phyloP scores from a whole-genome alignment of 1,140 invertebrate genomes.

The Grapholita molesta region DNA sequence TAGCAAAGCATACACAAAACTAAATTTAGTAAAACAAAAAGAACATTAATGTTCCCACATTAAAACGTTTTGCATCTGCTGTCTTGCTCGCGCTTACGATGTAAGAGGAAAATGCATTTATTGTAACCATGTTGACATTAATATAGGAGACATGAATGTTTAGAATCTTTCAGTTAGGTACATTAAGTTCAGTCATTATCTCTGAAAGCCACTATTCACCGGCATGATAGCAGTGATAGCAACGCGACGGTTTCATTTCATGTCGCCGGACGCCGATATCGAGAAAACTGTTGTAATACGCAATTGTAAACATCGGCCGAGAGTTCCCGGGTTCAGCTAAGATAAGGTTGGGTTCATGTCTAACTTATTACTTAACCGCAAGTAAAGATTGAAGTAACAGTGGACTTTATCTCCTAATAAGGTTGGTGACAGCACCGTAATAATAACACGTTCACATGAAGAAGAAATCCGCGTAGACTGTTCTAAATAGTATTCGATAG shows the following conservation, averaged over 20 bases:
- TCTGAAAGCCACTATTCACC: neutral
- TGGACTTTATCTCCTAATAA: neutral
- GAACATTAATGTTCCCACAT: no score
- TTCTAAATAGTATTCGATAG: no score
- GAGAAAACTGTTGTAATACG: neutral
- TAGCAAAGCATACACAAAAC: no score
- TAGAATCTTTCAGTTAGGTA: no score
- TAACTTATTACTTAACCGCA: slow-evolving; percentile 28
- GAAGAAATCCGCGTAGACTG: no score
- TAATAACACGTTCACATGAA: no score
- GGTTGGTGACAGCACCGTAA: neutral
- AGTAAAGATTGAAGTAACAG: neutral
- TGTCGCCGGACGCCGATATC: neutral
- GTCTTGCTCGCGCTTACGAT: no score
- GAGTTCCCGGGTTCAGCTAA: neutral
- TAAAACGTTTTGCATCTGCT: no score
- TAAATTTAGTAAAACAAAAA: no score
- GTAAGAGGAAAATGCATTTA: no score
- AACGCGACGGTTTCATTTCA: neutral
- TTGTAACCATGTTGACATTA: neutral
- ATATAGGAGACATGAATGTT: no score
- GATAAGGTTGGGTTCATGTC: slow-evolving; percentile 13
- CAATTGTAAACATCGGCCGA: slow-evolving; percentile 8
- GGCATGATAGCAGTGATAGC: neutral
- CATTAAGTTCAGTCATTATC: no score